Conservation (phyloP, 2,888 invertebrate species). For the Blomia tropicalis region DNA sequence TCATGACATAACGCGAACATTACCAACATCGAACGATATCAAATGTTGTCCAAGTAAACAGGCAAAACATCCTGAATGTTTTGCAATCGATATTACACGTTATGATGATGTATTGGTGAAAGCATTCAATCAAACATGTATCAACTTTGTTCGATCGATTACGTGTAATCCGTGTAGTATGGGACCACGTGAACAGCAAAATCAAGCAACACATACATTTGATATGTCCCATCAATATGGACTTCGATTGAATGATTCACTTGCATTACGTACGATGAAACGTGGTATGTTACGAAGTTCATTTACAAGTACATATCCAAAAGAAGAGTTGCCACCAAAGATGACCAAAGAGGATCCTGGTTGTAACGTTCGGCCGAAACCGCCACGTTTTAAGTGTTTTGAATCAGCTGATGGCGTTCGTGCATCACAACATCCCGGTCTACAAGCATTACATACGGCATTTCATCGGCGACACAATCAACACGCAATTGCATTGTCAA, state of each 20-base stretch:
- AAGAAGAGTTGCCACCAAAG: constrained; percentile 17
- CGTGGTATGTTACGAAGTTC: constrained; percentile 12
- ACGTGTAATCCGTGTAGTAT: constrained; percentile 21
- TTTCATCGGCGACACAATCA: constrained; percentile 53
- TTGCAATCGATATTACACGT: constrained; percentile 7
- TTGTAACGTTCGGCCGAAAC: constrained; percentile 17
- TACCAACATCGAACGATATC: constrained; percentile 7
- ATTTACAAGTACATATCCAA: constrained; percentile 7
- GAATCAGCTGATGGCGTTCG: constrained; percentile 22
- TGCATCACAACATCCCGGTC: constrained; percentile 21
- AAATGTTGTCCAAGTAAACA: constrained; percentile 18
- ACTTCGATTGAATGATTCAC: constrained; percentile 17
- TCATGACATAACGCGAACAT: constrained; percentile 59
- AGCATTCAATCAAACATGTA: constrained; percentile 23
- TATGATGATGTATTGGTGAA: constrained; percentile 14
- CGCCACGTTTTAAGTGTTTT: constrained; percentile 20
- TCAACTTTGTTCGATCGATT: constrained; percentile 15
- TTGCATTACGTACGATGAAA: background rate
- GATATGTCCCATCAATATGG: constrained; percentile 23
- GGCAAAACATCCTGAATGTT: constrained; percentile 24
- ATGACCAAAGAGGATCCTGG: background rate
- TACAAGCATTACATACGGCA: constrained; percentile 11
- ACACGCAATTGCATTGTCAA: constrained; percentile 46
- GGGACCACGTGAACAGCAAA: constrained; percentile 23
- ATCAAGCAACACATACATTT: constrained; percentile 21